A percentile compares a stretch with the other conserved stretches of the same genome.
These are phyloP conservation scores for Leucosticte australis DNA, from an alignment of 2,113 vertebrate genomes.

Conservation along the genomic window DNA sequence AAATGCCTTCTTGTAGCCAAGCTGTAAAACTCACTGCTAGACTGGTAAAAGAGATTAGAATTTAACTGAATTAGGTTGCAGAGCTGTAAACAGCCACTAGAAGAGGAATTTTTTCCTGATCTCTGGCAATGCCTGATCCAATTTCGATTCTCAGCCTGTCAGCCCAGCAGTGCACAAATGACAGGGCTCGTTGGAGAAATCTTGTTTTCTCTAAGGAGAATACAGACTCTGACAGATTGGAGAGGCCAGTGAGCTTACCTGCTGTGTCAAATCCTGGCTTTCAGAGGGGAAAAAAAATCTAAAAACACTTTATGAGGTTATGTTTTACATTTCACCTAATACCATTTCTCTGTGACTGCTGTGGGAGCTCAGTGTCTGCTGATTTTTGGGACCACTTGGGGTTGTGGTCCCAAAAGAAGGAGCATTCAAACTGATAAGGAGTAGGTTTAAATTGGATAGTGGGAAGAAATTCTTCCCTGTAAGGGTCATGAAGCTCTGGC, in stretches of 20 bases:
- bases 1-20: not conserved
- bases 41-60: not conserved
- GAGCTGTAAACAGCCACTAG: not conserved
- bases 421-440: not conserved
- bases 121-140: not conserved
- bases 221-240: too few species aligned
- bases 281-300: not conserved
- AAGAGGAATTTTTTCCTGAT: not conserved
- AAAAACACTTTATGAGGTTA: not conserved
- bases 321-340: not conserved
- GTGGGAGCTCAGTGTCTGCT: not conserved
- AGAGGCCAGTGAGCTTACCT: not conserved
- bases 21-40: not conserved
- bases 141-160: not conserved
- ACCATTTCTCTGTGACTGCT: too few species aligned
- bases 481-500: not conserved
- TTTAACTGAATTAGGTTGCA: not conserved
- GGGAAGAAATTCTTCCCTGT: not conserved
- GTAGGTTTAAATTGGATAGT: not conserved
- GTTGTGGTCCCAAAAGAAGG: fast-evolving
- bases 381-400: not conserved
- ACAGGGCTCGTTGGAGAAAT: not conserved
- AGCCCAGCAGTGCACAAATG: not conserved
- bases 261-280: not conserved
- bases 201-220: not conserved